Conservation (phyloP, 2,888 invertebrate species). For the Stenodera caucasica region DNA sequence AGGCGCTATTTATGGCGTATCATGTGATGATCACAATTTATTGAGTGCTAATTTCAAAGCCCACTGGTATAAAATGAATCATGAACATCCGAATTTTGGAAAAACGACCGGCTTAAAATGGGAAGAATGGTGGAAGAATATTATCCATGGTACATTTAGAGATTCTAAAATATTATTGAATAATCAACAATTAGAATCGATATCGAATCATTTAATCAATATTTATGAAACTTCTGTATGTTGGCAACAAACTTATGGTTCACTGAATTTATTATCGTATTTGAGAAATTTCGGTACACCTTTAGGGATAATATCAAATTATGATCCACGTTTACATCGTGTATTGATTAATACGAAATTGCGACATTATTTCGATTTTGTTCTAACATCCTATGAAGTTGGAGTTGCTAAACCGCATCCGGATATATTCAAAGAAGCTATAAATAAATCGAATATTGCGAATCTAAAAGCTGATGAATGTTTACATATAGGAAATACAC, state of each 20-base stretch:
- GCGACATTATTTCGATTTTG: slow-evolving; percentile 75
- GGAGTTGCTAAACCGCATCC: slow-evolving; percentile 75
- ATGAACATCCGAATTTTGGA: slow-evolving; percentile 81
- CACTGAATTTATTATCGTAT: slow-evolving; percentile 65
- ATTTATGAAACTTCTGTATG: slow-evolving; percentile 71
- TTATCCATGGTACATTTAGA: slow-evolving; percentile 68
- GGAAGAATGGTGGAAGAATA: slow-evolving; percentile 80
- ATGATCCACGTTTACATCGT: slow-evolving; percentile 76
- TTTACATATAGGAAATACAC: slow-evolving; percentile 81
- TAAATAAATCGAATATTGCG: slow-evolving; percentile 56
- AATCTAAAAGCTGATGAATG: slow-evolving; percentile 64
- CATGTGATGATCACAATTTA: slow-evolving; percentile 60
- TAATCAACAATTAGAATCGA: slow-evolving; percentile 54
- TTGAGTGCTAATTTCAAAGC: slow-evolving; percentile 65
- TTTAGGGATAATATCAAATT: slow-evolving; percentile 85
- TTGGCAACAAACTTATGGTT: slow-evolving; percentile 73
- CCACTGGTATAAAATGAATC: slow-evolving; percentile 66
- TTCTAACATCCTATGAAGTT: slow-evolving; percentile 75
- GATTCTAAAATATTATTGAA: slow-evolving; percentile 55
- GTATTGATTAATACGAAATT: slow-evolving; percentile 69
- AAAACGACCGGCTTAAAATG: slow-evolving; percentile 67
- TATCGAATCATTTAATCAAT: slow-evolving; percentile 66
- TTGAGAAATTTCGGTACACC: slow-evolving; percentile 57
- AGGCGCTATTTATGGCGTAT: slow-evolving; percentile 70
- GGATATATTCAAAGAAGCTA: slow-evolving; percentile 70